These are phyloP conservation scores for Cephalopachus bancanus DNA, from an alignment of 2,797 vertebrate genomes.

Conservation along the genomic window DNA sequence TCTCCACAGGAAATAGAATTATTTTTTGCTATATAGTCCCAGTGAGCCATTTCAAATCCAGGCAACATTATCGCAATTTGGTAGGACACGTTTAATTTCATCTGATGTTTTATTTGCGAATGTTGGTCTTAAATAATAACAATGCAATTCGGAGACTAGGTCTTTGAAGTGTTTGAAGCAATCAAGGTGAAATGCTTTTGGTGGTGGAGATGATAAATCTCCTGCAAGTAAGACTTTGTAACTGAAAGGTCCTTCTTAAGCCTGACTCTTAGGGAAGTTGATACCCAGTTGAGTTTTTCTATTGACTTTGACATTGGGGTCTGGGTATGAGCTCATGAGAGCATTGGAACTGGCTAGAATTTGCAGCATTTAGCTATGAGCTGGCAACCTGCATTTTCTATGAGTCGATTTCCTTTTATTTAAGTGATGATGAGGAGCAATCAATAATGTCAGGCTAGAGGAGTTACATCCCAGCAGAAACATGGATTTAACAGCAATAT, in stretches of 20 bases:
- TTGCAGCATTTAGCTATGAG: background rate
- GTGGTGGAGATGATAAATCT: background rate
- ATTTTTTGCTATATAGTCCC: background rate
- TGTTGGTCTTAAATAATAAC: background rate
- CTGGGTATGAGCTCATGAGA: accelerated
- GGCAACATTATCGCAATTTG: background rate
- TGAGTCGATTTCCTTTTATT: background rate
- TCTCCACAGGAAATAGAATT: background rate
- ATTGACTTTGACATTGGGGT: background rate
- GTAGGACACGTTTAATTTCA: too few relatives aligned
- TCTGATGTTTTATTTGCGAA: background rate
- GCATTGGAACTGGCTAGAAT: too few relatives aligned
- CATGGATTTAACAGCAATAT: accelerated
- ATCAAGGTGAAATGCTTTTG: background rate
- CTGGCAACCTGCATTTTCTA: accelerated
- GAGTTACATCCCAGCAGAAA: background rate
- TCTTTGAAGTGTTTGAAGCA: background rate
- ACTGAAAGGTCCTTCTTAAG: background rate
- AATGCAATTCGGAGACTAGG: background rate
- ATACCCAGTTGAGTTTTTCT: background rate
- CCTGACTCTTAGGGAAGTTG: background rate
- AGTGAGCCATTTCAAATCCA: background rate
- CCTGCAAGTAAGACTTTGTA: too few relatives aligned
- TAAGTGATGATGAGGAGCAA: accelerated
- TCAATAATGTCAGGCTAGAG: background rate